Base-by-base conservation (phyloP, 2,888 invertebrate species). In the Helicoverpa assulta region DNA sequence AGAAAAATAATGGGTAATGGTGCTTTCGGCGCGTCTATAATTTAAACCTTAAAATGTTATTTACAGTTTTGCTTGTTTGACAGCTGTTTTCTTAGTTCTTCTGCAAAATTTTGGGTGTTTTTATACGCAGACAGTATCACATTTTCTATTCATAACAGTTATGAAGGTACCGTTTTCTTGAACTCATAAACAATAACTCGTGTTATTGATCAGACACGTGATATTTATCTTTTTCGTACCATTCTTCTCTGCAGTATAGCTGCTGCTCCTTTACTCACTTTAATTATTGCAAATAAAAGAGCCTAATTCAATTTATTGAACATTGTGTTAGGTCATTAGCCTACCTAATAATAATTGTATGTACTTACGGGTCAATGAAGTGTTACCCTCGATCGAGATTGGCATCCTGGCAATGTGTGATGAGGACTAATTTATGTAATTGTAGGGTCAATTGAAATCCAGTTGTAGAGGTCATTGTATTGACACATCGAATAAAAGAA, bases 381-480 rank as follows among this genome's bases (percentile, higher is more conserved):
- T 60, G 54, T 47, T 67, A 61, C 54, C 57, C 67, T 67, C 47
- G 65, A 68, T 80, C 52, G 14, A 54, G 7, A 29, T 1, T 37
- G n/a, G 7, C 52, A 51, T 71, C 43, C 71, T 74, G 73, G 33
- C 47, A 47, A 53, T 29, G 5, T n/a, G 47, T 57, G 64, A 43
- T 50, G 70, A 47, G 68, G 58, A 67, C 54, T 53, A 53, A 10
- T 56, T 68, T 72, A 21, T 29, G 47, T 19, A 62, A 70, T 67
- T 70, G 70, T 26, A 21, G 21, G 80, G 80, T 81, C 70, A 80
- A 80, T 12, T 70, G 67, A 47, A 61, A 59, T 56, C 18, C 72
- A 74, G 47, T 70, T 70, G 33, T 19, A 6, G 29, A 40, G 52
- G 37, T 52, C 16, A 52, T 2, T 18, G 18, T 37, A 14, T 60